Evolutionary conservation across 2,888 invertebrate genomes (phyloP), one percentile per base, ranked within the genome.

Genomic region (Leucania comma): DNA sequence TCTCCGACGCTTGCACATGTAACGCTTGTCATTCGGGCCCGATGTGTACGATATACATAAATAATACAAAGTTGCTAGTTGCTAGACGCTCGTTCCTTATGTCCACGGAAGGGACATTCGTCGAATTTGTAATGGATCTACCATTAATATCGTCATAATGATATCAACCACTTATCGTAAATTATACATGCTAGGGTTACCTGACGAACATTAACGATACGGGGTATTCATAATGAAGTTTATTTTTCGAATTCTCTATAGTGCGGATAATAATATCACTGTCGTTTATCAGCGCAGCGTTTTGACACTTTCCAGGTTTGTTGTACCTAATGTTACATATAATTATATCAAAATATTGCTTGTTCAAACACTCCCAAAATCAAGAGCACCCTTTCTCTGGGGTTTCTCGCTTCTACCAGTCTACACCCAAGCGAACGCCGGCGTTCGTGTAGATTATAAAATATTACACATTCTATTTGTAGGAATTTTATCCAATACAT

Each of bases 161-260:
- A 80, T 66, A 71, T 80, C 76, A 53, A 56, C 76, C 83, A 81
- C 80, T 81, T 81, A 80, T 66, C 83, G 66, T 75, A 83, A 81
- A 81, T 83, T 71, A 80, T 80, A 56, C 65, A 61, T 61, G 64
- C 32, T 67, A 56, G 35, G 56, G 46, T 65, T 68, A 67, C 69
- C 58, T 61, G 75, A 59, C 50, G 54, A 63, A 68, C 58, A 48
- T 63, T 8, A 26, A 54, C 54, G 56, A 26, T 26, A 54, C 50
- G 50, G 22, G 62, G 56, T 42, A 79, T 79, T 63, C 50, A 26
- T 71, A 62, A 59, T 67, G 50, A 78, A 54, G 67, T 79, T 67
- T 68, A 38, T 68, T 66, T 68, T 46, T 68, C 46, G 6, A 79
- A 48, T 57, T 58, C 8, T 78, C 50, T 57, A 29, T 50, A 5